A percentile compares a stretch with the other conserved stretches of the same genome.
Evolutionary conservation across 1,140 invertebrate species (phyloP).

Genomic region (Hyles vespertilio): DNA sequence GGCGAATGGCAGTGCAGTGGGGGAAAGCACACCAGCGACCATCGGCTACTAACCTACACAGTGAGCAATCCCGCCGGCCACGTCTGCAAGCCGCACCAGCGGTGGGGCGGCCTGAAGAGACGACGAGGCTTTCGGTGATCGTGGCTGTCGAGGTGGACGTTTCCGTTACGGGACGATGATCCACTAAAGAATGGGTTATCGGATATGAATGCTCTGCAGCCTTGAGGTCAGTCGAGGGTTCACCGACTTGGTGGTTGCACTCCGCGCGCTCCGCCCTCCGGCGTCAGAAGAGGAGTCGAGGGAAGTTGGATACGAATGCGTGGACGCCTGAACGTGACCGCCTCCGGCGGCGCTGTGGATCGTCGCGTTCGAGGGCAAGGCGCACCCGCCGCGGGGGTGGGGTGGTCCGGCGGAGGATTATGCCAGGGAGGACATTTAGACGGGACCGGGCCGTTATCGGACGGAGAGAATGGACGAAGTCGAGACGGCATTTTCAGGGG

Average conservation of each 20-base stretch:
- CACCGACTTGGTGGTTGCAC: too few relatives aligned
- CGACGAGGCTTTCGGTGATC: too few relatives aligned
- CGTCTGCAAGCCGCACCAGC: too few relatives aligned
- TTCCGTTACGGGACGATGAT: constrained; percentile 12
- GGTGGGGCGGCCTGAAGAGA: too few relatives aligned
- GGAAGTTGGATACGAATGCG: constrained; percentile 21
- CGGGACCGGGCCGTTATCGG: constrained; percentile 21
- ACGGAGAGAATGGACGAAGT: constrained; percentile 24
- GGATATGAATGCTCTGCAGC: too few relatives aligned
- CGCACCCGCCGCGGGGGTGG: constrained; percentile 9
- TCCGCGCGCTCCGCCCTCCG: too few relatives aligned
- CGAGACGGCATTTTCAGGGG: constrained; percentile 10
- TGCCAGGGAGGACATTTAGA: too few relatives aligned
- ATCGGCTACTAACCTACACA: too few relatives aligned
- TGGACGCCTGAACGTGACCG: constrained; percentile 25
- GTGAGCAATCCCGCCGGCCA: too few relatives aligned
- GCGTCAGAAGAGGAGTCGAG: too few relatives aligned
- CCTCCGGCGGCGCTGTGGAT: constrained; percentile 8
- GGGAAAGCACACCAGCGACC: too few relatives aligned
- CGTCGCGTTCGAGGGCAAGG: constrained; percentile 24
- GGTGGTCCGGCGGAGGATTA: constrained; percentile 10
- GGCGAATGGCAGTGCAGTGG: too few relatives aligned
- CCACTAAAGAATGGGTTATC: constrained; percentile 15
- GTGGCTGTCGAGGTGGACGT: not conserved
- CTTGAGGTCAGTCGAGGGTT: constrained; percentile 11